Percentiles rank a stretch among this genome's conserved stretches.
Evolutionary conservation across 2,113 vertebrate genomes (phyloP).

Genomic region (Picathartes gymnocephalus): DNA sequence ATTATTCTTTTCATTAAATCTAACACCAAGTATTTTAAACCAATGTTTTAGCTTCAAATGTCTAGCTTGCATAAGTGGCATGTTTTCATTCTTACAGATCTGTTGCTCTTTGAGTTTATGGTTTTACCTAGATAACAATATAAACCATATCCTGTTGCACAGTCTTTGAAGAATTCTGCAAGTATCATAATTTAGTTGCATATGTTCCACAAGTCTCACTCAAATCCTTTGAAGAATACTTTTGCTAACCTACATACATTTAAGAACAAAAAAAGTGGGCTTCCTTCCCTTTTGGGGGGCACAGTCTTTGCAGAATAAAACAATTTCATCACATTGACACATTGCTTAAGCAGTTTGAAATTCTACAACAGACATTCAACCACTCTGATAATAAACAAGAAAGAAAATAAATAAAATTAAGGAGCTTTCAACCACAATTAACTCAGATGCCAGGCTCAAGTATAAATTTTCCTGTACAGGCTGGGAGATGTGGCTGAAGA

Average conservation of each 20-base stretch:
- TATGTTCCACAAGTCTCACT: not conserved
- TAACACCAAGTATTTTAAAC: not conserved
- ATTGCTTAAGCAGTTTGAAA: not conserved
- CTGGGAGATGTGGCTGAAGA: not conserved
- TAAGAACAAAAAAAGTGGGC: not conserved
- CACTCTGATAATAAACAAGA: not conserved
- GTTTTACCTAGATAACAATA: not conserved
- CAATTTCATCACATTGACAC: not conserved
- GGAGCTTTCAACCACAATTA: not conserved
- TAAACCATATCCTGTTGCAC: conserved; percentile 43
- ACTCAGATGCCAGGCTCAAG: not conserved
- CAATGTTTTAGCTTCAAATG: not conserved
- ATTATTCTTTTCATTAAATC: not conserved
- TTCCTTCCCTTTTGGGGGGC: not conserved
- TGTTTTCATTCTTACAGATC: not conserved
- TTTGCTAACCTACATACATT: not conserved
- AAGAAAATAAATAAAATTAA: not conserved
- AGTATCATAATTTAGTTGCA: not conserved
- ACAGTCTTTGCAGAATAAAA: not conserved
- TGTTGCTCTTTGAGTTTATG: not conserved
- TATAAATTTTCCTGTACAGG: not conserved
- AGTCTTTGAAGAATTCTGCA: conserved; percentile 26
- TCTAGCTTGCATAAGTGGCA: not conserved
- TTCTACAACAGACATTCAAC: not conserved
- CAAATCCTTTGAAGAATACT: conserved; percentile 23